phyloP scores from a whole-genome alignment of 2,113 vertebrate species.

The Phocoena sinus region DNA sequence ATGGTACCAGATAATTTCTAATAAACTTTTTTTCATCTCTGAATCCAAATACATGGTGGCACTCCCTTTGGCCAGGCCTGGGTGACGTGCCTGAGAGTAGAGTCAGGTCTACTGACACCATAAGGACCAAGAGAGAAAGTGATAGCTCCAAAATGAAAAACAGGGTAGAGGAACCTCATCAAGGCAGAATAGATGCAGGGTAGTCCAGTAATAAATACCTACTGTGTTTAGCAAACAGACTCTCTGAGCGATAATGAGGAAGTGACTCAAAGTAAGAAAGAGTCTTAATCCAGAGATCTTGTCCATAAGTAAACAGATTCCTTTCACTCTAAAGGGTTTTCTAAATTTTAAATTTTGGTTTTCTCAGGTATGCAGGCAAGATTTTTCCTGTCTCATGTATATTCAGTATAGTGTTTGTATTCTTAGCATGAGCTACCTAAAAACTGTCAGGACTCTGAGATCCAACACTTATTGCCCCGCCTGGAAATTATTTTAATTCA shows the following conservation, averaged over 20 bases:
- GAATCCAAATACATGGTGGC: neutral
- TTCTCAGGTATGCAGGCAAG: neutral
- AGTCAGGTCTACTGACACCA: neutral
- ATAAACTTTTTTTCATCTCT: neutral
- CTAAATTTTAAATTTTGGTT: neutral
- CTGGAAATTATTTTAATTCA: neutral
- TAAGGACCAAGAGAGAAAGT: neutral
- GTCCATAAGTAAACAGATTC: neutral
- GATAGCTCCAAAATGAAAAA: neutral
- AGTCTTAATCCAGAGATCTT: neutral
- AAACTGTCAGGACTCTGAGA: conserved; percentile 21
- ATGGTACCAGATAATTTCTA: neutral
- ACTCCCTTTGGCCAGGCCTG: neutral
- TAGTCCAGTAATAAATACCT: neutral
- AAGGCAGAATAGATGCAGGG: neutral
- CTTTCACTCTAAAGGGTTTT: neutral
- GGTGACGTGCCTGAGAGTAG: neutral
- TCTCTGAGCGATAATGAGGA: neutral
- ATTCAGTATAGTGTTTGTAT: conserved; percentile 17
- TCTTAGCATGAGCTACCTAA: conserved; percentile 28
- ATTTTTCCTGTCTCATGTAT: neutral
- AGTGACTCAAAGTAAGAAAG: neutral
- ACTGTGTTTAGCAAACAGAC: neutral
- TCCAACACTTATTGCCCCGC: neutral
- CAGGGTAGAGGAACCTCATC: neutral